phyloP scores from a whole-genome alignment of 2,797 vertebrate genomes.

The Cetoscarus ocellatus region DNA sequence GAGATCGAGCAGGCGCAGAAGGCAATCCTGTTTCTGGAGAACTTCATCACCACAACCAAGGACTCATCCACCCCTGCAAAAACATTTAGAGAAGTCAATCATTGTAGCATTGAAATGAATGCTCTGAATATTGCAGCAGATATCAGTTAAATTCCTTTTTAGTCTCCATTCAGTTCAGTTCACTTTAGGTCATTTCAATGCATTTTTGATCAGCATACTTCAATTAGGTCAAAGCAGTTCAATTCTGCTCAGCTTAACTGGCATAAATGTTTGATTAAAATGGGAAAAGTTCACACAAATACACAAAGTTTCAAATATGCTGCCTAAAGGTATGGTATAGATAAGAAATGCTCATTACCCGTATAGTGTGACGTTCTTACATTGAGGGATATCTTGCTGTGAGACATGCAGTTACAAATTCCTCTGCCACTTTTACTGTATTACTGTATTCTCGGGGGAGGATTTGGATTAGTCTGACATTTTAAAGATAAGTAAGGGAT shows the following conservation, averaged over 20 bases:
- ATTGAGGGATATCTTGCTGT: slow-evolving; percentile 32
- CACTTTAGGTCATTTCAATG: slow-evolving; percentile 14
- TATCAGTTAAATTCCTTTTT: not conserved
- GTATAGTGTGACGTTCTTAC: slow-evolving; percentile 18
- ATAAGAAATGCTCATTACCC: slow-evolving; percentile 20
- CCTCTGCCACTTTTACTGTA: slow-evolving; percentile 33
- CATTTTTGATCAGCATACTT: not conserved
- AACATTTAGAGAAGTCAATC: slow-evolving; percentile 9
- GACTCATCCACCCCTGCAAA: slow-evolving; percentile 84
- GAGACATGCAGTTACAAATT: slow-evolving; percentile 35
- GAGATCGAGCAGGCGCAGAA: slow-evolving; percentile 78
- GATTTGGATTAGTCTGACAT: slow-evolving; percentile 67
- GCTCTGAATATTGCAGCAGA: not conserved
- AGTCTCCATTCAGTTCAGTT: not conserved
- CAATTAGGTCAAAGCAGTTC: not conserved
- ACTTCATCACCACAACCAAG: slow-evolving; percentile 81
- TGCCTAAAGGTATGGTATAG: not conserved
- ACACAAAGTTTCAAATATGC: not conserved
- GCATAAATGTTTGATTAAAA: not conserved
- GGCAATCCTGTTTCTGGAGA: slow-evolving; percentile 80
- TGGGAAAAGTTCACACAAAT: not conserved
- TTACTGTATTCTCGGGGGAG: slow-evolving; percentile 48
- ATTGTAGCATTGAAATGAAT: slow-evolving; percentile 3
- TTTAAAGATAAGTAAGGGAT: slow-evolving; percentile 59
- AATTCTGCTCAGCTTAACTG: not conserved